A percentile compares a stretch with the other conserved stretches of the same genome.
Evolutionary conservation across 1,140 invertebrate genomes (phyloP).

Genomic region (Euura lappo): DNA sequence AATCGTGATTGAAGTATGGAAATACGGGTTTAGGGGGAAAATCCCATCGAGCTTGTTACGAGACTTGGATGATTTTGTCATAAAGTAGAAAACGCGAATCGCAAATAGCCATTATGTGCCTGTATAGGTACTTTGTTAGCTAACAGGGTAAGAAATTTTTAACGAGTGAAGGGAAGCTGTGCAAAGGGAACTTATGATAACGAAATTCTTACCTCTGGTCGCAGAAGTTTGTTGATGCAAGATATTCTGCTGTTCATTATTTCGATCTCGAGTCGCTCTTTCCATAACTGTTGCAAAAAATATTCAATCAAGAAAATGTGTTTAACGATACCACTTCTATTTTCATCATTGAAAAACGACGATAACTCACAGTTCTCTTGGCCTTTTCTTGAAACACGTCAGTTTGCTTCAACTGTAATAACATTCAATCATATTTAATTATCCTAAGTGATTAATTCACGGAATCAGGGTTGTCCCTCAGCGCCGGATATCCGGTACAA

Average conservation of each 20-base stretch:
- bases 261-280: constrained; percentile 52
- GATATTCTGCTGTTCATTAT: constrained; percentile 50
- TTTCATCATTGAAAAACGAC: not conserved
- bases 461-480: too few relatives aligned
- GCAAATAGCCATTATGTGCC: too few relatives aligned
- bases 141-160: not conserved
- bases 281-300: constrained; percentile 38
- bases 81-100: too few relatives aligned
- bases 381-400: constrained; percentile 51
- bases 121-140: too few relatives aligned
- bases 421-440: constrained; percentile 11
- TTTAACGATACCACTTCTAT: too few relatives aligned
- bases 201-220: constrained; percentile 40
- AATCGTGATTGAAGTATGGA: too few relatives aligned
- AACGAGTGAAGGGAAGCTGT: constrained; percentile 14
- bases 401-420: constrained; percentile 51
- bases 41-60: too few relatives aligned
- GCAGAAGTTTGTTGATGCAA: constrained; percentile 50
- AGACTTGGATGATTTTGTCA: too few relatives aligned
- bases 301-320: not conserved
- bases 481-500: too few relatives aligned
- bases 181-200: not conserved
- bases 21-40: too few relatives aligned
- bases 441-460: too few relatives aligned
- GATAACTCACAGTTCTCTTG: constrained; percentile 45